Conservation (phyloP, 2,888 invertebrate genomes). For the Parelbella ahira region DNA sequence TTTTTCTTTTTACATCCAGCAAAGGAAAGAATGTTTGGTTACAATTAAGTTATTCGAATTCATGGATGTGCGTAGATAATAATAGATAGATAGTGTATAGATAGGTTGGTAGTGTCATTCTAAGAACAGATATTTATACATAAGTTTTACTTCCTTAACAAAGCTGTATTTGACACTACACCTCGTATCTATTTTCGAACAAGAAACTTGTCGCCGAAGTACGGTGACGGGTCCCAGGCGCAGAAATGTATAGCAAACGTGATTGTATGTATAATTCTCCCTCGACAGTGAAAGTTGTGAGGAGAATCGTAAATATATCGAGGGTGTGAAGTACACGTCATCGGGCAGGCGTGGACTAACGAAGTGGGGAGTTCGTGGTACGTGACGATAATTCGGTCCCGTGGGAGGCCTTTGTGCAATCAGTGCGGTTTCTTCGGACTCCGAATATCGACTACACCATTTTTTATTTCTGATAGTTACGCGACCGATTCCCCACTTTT, state of each 20-base stretch:
- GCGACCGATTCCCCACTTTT: slow-evolving; percentile 31
- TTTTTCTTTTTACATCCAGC: too few species aligned
- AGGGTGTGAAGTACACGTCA: slow-evolving; percentile 39
- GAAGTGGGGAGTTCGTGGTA: slow-evolving; percentile 59
- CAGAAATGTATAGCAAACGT: slow-evolving; percentile 22
- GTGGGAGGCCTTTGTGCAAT: slow-evolving; percentile 76
- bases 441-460: slow-evolving; percentile 38
- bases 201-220: slow-evolving; percentile 5
- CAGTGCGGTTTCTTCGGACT: slow-evolving; percentile 71
- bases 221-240: slow-evolving; percentile 2
- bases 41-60: too few species aligned
- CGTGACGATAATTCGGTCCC: slow-evolving; percentile 74
- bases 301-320: slow-evolving; percentile 33
- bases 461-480: slow-evolving; percentile 46
- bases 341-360: slow-evolving; percentile 52
- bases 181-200: too few species aligned
- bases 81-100: too few species aligned
- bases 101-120: too few species aligned
- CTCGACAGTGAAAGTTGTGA: slow-evolving; percentile 32
- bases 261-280: slow-evolving; percentile 24
- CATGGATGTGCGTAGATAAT: too few species aligned
- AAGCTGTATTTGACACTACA: too few species aligned
- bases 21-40: too few species aligned
- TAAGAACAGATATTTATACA: background rate
- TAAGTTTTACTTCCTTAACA: too few species aligned